phyloP scores from a whole-genome alignment of 1,140 invertebrate species.

The Lutraria rhynchaena region DNA sequence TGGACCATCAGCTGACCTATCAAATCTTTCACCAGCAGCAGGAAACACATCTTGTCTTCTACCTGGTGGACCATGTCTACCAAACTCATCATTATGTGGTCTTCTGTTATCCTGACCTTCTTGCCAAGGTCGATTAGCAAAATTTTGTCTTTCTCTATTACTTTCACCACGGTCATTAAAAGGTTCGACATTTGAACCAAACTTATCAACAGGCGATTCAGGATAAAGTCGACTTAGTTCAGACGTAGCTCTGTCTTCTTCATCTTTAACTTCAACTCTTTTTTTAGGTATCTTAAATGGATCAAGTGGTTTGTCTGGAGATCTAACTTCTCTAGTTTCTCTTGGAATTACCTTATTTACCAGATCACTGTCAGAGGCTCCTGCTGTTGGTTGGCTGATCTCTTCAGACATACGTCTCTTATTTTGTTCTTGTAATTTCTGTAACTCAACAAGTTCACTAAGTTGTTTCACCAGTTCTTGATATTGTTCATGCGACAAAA shows the following conservation, averaged over 20 bases:
- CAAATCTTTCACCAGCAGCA: background rate
- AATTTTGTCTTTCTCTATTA: background rate
- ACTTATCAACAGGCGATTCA: slow-evolving; percentile 25
- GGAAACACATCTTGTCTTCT: background rate
- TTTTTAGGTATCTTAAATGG: slow-evolving; percentile 52
- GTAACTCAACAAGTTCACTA: slow-evolving; percentile 88
- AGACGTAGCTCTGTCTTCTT: slow-evolving; percentile 1
- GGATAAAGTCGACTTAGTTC: slow-evolving; percentile 47
- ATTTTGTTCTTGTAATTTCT: slow-evolving; percentile 83
- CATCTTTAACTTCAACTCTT: background rate
- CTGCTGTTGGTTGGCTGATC: background rate
- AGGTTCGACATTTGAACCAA: slow-evolving; percentile 1
- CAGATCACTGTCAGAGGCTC: background rate
- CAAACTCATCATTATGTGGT: slow-evolving; percentile 9
- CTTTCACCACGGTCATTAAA: background rate
- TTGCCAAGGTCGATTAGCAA: slow-evolving; percentile 3
- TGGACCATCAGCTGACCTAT: slow-evolving; percentile 11
- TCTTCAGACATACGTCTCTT: slow-evolving; percentile 19
- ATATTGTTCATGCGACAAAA: slow-evolving; percentile 90
- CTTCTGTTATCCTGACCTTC: slow-evolving; percentile 13
- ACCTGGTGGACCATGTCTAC: slow-evolving; percentile 19
- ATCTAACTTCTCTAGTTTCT: slow-evolving; percentile 20
- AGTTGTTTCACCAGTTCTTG: slow-evolving; percentile 89
- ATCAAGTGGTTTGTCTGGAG: slow-evolving; percentile 42
- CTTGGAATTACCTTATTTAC: background rate